A percentile compares a stretch with the other conserved stretches of the same genome.
These are phyloP conservation scores for Xanthorhoe spadicearia DNA, from an alignment of 2,888 invertebrate species.

Conservation along the genomic window DNA sequence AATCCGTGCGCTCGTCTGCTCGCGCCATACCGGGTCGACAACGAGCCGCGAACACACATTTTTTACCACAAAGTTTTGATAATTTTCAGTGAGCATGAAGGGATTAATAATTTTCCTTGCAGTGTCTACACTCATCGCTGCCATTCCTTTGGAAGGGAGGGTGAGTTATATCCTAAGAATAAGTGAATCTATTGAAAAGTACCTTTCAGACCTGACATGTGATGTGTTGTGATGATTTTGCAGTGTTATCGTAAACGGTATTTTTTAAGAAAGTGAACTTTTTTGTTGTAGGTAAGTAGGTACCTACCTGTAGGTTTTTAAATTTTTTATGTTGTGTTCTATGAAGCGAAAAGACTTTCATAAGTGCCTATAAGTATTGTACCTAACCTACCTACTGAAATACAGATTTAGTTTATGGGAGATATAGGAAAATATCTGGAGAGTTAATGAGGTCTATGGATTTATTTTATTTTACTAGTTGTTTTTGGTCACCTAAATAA, in stretches of 20 bases:
- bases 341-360: no score
- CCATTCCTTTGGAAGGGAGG: constrained; percentile 66
- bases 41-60: constrained; percentile 49
- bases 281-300: background rate
- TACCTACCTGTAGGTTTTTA: background rate
- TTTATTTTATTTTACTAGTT: no score
- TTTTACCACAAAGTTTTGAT: constrained; percentile 35
- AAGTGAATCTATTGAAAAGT: no score
- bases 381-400: no score
- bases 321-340: no score
- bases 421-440: no score
- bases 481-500: no score
- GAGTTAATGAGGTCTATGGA: no score
- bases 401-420: no score
- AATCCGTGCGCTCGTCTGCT: constrained; percentile 39
- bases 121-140: constrained; percentile 56
- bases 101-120: constrained; percentile 56
- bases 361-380: no score
- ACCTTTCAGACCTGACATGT: background rate
- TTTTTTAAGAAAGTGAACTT: background rate
- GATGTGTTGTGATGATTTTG: background rate
- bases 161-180: constrained; percentile 40
- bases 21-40: constrained; percentile 59
- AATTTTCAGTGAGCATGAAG: constrained; percentile 56
- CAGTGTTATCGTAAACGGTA: no score